Percentiles rank a stretch among this genome's conserved stretches.
Evolutionary conservation across 2,797 vertebrate genomes (phyloP).

Genomic region (Falco columbarius): DNA sequence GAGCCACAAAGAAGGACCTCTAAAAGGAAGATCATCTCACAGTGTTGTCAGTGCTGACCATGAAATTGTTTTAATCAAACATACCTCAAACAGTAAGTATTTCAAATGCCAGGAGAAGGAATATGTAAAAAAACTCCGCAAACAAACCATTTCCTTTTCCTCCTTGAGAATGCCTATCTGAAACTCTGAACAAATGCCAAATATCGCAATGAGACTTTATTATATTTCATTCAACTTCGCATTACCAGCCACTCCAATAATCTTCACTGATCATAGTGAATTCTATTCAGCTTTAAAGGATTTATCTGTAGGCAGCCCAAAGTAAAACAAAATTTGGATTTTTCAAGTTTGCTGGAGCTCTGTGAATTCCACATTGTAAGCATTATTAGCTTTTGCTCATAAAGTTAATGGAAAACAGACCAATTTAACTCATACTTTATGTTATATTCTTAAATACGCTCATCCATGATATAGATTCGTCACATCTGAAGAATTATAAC

Average conservation of each 20-base stretch:
- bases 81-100: not conserved
- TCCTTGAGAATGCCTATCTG: not conserved
- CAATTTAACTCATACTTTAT: not conserved
- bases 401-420: not conserved
- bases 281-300: not conserved
- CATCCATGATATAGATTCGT: not conserved
- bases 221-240: not conserved
- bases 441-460: not conserved
- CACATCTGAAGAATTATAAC: not conserved
- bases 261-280: not conserved
- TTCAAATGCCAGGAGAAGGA: not conserved
- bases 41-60: not conserved
- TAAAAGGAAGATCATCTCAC: not conserved
- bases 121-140: not conserved
- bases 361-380: not conserved
- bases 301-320: not conserved
- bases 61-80: not conserved
- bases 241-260: not conserved
- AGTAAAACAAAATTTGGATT: not conserved
- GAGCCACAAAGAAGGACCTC: not conserved
- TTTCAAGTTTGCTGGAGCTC: not conserved
- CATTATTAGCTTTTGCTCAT: not conserved
- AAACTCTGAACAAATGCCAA: not conserved
- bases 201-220: not conserved
- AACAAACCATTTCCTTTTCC: not conserved